Conservation (phyloP, 1,140 invertebrate genomes). For the Anagrus nilaparvatae region DNA sequence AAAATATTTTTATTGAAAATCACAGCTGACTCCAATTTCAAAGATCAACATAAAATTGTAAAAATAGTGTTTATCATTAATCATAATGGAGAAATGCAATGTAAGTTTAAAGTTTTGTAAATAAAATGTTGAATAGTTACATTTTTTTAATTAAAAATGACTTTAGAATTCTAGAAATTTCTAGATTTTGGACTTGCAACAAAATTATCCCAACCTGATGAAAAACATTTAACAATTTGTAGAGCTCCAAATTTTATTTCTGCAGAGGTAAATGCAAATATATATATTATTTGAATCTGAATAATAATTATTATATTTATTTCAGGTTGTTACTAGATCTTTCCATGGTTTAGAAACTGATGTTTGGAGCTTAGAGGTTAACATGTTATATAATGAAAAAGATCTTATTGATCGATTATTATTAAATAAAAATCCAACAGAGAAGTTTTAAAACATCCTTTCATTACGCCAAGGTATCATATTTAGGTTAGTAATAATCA, state of each 20-base stretch:
- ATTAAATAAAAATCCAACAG: slow-evolving; percentile 77
- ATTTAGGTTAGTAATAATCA: no score
- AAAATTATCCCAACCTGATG: slow-evolving; percentile 73
- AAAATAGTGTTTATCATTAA: no score
- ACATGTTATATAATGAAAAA: slow-evolving; percentile 72
- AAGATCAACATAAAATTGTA: no score
- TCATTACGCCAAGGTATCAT: no score
- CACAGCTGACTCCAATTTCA: no score
- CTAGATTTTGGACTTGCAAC: slow-evolving; percentile 95
- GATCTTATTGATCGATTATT: slow-evolving; percentile 78
- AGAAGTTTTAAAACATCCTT: slow-evolving; percentile 70
- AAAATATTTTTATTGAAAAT: no score
- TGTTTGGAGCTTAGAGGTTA: slow-evolving; percentile 93
- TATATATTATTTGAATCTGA: background rate
- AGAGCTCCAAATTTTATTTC: slow-evolving; percentile 98
- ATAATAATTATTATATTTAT: background rate
- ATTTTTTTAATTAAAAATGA: slow-evolving; percentile 7
- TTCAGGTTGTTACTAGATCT: slow-evolving; percentile 71
- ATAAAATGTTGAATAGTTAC: slow-evolving; percentile 3
- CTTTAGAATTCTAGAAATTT: slow-evolving; percentile 62
- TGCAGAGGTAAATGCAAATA: slow-evolving; percentile 54
- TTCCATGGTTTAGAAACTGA: slow-evolving; percentile 90
- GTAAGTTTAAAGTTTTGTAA: slow-evolving; percentile 42
- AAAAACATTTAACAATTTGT: slow-evolving; percentile 94
- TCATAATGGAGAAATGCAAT: slow-evolving; percentile 79